These are phyloP conservation scores for Steinernema carpocapsae DNA, from an alignment of 2,888 invertebrate species.

Conservation along the genomic window DNA sequence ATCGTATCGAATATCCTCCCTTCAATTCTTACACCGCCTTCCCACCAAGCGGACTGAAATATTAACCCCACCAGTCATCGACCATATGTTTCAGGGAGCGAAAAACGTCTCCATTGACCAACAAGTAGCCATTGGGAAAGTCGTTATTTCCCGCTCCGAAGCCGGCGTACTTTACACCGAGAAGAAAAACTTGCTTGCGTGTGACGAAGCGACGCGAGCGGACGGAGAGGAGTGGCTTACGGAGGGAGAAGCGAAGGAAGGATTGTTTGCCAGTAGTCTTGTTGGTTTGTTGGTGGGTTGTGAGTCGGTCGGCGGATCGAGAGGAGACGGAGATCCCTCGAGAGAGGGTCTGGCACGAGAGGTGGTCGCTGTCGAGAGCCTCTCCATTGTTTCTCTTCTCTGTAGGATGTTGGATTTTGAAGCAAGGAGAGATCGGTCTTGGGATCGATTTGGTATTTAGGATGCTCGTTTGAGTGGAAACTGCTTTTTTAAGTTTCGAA, in stretches of 20 bases:
- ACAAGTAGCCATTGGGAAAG: not conserved
- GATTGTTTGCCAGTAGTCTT: not conserved
- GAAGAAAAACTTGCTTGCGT: not conserved
- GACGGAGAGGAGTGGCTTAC: not conserved
- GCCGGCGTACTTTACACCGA: not conserved
- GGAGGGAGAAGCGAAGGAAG: too few relatives aligned
- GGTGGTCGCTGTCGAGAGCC: not conserved
- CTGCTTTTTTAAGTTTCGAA: too few relatives aligned
- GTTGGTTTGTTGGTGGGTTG: not conserved
- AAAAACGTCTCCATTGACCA: not conserved
- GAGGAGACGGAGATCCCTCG: too few relatives aligned
- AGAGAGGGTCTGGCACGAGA: too few relatives aligned
- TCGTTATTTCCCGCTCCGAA: not conserved
- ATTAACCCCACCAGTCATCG: too few relatives aligned
- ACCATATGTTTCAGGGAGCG: not conserved
- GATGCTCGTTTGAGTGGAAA: too few relatives aligned
- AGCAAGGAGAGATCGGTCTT: too few relatives aligned
- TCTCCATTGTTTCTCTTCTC: slow-evolving; percentile 21
- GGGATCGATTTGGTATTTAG: too few relatives aligned
- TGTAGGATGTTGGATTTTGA: too few relatives aligned
- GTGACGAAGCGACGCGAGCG: not conserved
- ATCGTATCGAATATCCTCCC: too few relatives aligned
- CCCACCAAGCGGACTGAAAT: too few relatives aligned
- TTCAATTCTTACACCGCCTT: too few relatives aligned
- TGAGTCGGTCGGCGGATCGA: not conserved